phyloP scores from a whole-genome alignment of 2,888 invertebrate species.

The Spilosoma lubricipeda region DNA sequence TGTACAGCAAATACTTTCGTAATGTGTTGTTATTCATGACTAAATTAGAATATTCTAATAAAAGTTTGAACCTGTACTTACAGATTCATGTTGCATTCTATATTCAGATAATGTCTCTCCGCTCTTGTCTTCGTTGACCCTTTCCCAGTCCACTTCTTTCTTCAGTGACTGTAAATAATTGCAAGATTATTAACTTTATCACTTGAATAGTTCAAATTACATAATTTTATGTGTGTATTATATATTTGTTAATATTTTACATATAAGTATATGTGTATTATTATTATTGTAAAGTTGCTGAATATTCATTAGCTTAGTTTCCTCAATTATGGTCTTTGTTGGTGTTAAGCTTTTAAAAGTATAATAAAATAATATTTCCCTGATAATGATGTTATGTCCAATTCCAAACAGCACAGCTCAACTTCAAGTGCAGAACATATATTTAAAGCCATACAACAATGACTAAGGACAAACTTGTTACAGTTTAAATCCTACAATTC shows the following conservation, averaged over 20 bases:
- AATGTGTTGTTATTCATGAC: not conserved
- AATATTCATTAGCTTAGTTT: too few relatives aligned
- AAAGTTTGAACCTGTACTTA: constrained; percentile 80
- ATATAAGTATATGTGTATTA: too few relatives aligned
- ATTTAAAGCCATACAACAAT: too few relatives aligned
- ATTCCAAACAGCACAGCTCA: too few relatives aligned
- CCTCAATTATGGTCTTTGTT: too few relatives aligned
- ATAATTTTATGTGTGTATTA: not conserved
- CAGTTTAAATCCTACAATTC: too few relatives aligned
- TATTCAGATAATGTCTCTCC: constrained; percentile 92
- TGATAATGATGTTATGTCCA: not conserved
- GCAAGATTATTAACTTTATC: not conserved
- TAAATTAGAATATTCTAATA: not conserved
- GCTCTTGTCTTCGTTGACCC: constrained; percentile 92
- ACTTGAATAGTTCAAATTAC: not conserved
- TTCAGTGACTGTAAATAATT: constrained; percentile 91
- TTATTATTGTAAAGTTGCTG: too few relatives aligned
- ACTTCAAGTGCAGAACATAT: too few relatives aligned
- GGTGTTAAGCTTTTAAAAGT: too few relatives aligned
- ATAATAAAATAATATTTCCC: too few relatives aligned
- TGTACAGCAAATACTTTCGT: not conserved
- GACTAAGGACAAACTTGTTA: too few relatives aligned
- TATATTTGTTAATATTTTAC: too few relatives aligned
- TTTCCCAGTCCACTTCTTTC: constrained; percentile 95
- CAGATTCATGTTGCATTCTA: constrained; percentile 93